Percentiles rank a stretch among this genome's conserved stretches.
Conservation (phyloP, 2,797 vertebrate species). For the Tokudaia tokunoshimensis region DNA sequence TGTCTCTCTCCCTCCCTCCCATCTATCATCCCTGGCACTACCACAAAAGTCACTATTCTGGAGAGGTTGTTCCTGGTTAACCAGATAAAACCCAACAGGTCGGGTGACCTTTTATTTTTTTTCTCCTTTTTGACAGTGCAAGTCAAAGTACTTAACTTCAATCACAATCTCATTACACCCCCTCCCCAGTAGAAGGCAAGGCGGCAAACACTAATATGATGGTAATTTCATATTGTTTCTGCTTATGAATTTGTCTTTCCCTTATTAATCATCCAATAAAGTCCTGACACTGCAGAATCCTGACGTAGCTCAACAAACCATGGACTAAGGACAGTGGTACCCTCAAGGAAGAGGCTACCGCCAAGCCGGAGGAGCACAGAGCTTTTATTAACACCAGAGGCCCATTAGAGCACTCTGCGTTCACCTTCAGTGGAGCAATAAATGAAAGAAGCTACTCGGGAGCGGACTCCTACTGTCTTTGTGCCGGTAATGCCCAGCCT, state of each 20-base stretch:
- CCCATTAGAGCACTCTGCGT: conserved; percentile 99
- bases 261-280: conserved; percentile 99
- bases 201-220: conserved; percentile 91
- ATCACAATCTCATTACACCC: conserved; percentile 90
- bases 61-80: conserved; percentile 88
- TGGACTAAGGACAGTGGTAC: conserved; percentile 98
- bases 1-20: conserved; percentile 6
- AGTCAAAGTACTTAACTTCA: conserved; percentile 92
- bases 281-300: conserved; percentile 98
- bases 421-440: conserved; percentile 99
- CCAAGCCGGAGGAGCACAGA: conserved; percentile 90
- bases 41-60: conserved; percentile 70
- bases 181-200: conserved; percentile 87
- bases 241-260: conserved; percentile 98
- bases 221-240: conserved; percentile 95
- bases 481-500: conserved; percentile 92
- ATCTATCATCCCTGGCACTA: neutral
- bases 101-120: conserved; percentile 86
- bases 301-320: conserved; percentile 99
- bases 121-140: conserved; percentile 88
- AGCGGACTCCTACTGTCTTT: conserved; percentile 95
- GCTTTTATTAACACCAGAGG: conserved; percentile 99
- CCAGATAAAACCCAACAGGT: conserved; percentile 89
- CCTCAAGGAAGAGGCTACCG: conserved; percentile 94
- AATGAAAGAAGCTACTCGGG: conserved; percentile 97